Evolutionary conservation across 2,113 vertebrate species (phyloP), one percentile per base, ranked within the genome.

Genomic region (Crocuta crocuta): DNA sequence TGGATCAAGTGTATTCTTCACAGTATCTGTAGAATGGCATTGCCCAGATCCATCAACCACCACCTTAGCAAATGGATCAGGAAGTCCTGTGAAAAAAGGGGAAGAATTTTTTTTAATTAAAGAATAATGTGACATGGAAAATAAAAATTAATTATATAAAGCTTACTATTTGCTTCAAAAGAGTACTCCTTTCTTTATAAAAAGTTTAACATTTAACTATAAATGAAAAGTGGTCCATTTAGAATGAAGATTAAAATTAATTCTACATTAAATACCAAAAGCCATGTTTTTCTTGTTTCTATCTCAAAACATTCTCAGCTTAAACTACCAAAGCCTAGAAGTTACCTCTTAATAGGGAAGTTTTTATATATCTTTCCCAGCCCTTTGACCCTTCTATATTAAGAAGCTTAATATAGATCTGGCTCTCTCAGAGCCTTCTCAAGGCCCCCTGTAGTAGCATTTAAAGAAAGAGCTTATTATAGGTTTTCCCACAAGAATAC

Each of bases 11-110:
- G 99, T 99, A 99, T 99, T 99, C 99, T 99, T 99, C 99, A 99
- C 99, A 98, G 99, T 99, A 99, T 99, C 99, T 98, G 99, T 99
- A 87, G 99, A 99, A 99, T 99, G 99, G 99, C 99, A 99, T 96
- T 99, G 99, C 78, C 99, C 99, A 91, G 99, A 99, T 97, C 99
- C 99, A 11, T 99, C 99, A 98, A 99, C 99, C 79, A 99, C 99
- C 96, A 99, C 99, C 97, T 99, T 99, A 97, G 99, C 99, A 98
- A 99, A 99, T 86, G 99, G 99, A 98, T 99, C 99, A 79, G 99
- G 99, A 96, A 99, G 99, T 94, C 99, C 99, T 99, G 98, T 94
- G 98, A 81, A 71, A 98, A 95, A 97, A 94, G 23, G 24, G 71
- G 23, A 48, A 83, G 50, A 58, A 28, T 70, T 82, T 84, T 68